Evolutionary conservation across 2,113 vertebrate genomes (phyloP).

Genomic region (Cyphotilapia sp.): DNA sequence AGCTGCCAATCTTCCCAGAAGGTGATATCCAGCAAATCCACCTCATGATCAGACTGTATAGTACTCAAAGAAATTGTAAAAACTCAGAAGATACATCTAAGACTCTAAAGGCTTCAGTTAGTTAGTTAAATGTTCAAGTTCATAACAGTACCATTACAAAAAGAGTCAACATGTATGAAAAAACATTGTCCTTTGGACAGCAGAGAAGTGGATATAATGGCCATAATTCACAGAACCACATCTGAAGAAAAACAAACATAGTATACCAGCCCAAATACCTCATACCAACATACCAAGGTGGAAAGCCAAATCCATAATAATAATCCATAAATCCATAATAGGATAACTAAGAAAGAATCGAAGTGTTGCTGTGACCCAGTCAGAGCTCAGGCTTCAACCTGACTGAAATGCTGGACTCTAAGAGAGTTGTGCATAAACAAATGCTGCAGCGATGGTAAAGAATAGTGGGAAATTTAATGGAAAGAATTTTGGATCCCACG

Average conservation of each 20-base stretch:
- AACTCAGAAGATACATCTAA: background rate
- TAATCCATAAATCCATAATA: background rate
- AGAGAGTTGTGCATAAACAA: background rate
- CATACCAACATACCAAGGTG: background rate
- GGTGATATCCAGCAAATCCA: background rate
- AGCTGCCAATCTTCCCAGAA: background rate
- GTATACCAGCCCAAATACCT: background rate
- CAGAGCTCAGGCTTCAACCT: background rate
- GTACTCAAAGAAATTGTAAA: background rate
- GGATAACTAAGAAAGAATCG: background rate
- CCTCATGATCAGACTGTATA: background rate
- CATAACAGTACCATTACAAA: background rate
- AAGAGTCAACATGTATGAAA: background rate
- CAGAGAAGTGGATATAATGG: background rate
- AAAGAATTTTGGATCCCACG: background rate
- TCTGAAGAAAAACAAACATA: background rate
- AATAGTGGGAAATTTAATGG: background rate
- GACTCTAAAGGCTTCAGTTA: background rate
- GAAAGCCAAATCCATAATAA: background rate
- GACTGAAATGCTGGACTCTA: background rate
- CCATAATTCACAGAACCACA: background rate
- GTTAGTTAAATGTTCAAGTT: background rate
- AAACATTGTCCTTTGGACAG: background rate
- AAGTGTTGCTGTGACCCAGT: background rate
- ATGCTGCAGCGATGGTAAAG: background rate